phyloP scores from a whole-genome alignment of 1,140 invertebrate species.

The Heliconius himera region DNA sequence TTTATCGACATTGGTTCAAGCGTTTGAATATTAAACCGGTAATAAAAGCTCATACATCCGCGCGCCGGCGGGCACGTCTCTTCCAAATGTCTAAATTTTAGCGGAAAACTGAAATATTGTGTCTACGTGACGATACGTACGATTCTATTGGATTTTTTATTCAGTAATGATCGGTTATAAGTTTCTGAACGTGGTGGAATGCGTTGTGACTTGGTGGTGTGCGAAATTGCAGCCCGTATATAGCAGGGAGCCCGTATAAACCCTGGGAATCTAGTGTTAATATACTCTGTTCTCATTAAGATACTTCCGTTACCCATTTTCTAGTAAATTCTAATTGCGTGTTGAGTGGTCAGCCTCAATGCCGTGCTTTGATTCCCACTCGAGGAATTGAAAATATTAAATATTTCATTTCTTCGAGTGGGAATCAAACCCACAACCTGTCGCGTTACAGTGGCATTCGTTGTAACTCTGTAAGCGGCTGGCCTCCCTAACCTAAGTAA shows the following conservation, averaged over 20 bases:
- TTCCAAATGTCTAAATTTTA: constrained; percentile 38
- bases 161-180: constrained; percentile 35
- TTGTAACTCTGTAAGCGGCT: too few species aligned
- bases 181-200: neutral
- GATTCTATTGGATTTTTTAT: constrained; percentile 38
- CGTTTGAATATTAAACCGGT: constrained; percentile 35
- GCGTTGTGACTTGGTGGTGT: neutral
- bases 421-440: neutral
- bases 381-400: too few species aligned
- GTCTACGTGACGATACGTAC: constrained; percentile 21
- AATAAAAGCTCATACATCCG: constrained; percentile 32
- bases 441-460: too few species aligned
- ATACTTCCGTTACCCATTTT: too few species aligned
- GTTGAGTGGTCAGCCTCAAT: too few species aligned
- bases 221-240: too few species aligned
- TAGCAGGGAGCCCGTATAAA: too few species aligned
- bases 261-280: too few species aligned
- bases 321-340: too few species aligned
- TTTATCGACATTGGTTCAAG: constrained; percentile 15
- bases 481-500: neutral
- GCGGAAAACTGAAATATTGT: constrained; percentile 38
- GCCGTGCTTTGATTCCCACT: too few species aligned
- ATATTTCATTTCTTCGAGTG: neutral
- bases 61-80: constrained; percentile 29
- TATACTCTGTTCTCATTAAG: too few species aligned